A percentile compares a stretch with the other conserved stretches of the same genome.
Evolutionary conservation across 2,113 vertebrate species (phyloP).

Genomic region (Tiliqua scincoides): DNA sequence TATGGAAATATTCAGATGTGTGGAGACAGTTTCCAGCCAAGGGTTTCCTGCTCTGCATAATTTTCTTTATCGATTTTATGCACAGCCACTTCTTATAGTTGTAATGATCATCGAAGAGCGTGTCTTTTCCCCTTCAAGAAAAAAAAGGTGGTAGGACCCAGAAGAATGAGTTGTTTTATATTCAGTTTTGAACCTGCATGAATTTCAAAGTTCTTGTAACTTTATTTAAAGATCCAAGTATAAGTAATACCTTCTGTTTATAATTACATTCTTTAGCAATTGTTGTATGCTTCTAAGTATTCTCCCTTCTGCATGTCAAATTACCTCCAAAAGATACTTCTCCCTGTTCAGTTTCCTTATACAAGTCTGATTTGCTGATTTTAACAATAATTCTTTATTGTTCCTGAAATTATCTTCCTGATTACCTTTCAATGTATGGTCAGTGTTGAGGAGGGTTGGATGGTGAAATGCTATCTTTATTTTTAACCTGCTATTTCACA

Average conservation of each 20-base stretch:
- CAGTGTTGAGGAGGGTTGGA: background rate
- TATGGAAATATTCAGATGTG: constrained; percentile 23
- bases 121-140: background rate
- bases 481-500: background rate
- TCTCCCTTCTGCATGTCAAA: background rate
- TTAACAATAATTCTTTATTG: background rate
- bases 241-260: background rate
- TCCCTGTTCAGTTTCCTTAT: background rate
- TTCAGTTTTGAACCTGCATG: background rate
- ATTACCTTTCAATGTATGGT: background rate
- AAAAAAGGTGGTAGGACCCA: background rate
- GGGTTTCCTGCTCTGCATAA: constrained; percentile 21
- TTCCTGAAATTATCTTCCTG: background rate
- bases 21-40: constrained; percentile 40
- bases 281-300: background rate
- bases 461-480: background rate
- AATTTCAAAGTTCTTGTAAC: background rate
- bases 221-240: background rate
- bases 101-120: background rate
- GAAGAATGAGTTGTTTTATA: constrained; percentile 29
- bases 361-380: background rate
- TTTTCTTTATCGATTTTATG: background rate
- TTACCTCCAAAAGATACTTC: background rate
- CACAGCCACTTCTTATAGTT: constrained; percentile 8
- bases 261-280: background rate